These are phyloP conservation scores for Andrena praecox DNA, from an alignment of 2,888 invertebrate genomes.

Conservation along the genomic window DNA sequence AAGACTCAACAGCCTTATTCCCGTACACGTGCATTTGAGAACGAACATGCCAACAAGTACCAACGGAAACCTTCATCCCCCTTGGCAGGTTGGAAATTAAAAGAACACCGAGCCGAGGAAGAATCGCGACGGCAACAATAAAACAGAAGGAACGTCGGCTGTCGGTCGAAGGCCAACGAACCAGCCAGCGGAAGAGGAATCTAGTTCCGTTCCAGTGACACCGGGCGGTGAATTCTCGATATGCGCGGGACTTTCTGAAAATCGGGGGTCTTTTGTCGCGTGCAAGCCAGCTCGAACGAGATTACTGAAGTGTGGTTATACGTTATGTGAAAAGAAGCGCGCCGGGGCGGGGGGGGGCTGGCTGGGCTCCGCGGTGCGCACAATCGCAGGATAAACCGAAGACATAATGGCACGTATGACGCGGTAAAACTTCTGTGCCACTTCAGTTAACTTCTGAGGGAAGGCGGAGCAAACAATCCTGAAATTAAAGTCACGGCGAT, in stretches of 20 bases:
- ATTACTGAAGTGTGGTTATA: conserved; percentile 29
- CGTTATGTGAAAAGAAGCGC: conserved; percentile 44
- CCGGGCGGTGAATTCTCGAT: conserved; percentile 14
- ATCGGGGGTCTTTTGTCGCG: conserved; percentile 22
- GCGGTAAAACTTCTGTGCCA: conserved; percentile 65
- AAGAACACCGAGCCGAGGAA: background rate
- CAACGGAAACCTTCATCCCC: conserved; percentile 2
- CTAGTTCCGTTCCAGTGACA: conserved; percentile 21
- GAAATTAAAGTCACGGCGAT: conserved; percentile 67
- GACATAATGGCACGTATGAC: conserved; percentile 63
- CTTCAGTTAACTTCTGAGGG: conserved; percentile 67
- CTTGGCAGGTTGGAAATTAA: conserved; percentile 5
- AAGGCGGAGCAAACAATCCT: conserved; percentile 66
- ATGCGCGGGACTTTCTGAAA: background rate
- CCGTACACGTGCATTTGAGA: background rate
- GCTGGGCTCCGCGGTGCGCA: conserved; percentile 22
- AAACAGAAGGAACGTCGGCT: conserved; percentile 26
- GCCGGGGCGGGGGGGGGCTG: conserved; percentile 3
- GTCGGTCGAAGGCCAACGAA: conserved; percentile 39
- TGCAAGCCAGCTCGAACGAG: conserved; percentile 6
- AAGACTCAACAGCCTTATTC: too few relatives aligned
- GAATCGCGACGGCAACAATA: conserved; percentile 21
- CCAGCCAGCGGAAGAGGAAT: conserved; percentile 11
- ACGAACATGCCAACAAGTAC: conserved; percentile 10
- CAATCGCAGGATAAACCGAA: conserved; percentile 59